Evolutionary conservation across 2,113 vertebrate genomes (phyloP), one percentile per base, ranked within the genome.

Genomic region (Gnathonemus longibarbis): DNA sequence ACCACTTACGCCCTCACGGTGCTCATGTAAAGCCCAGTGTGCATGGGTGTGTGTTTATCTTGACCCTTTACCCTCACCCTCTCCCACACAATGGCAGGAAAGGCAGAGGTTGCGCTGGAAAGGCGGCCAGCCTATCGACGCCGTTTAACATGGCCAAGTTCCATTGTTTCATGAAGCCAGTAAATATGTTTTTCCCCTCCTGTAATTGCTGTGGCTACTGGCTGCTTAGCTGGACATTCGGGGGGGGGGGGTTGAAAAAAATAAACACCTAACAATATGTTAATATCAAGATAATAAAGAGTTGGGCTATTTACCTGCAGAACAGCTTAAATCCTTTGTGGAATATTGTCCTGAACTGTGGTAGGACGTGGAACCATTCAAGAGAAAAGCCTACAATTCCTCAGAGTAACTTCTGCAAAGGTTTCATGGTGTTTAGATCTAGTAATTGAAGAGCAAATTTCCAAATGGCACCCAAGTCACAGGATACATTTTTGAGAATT

Each of bases 41-140:
- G 0, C 50, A 11, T 56, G 85, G 48, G 15, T 53, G 46, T 87
- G 85, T 52, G 48, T 53, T 27, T 11, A 11, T 21, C 31, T 3
- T 8, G 24, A 50, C 50, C 10, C 62, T 31, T n/a, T 1, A 70
- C n/a, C 62, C 62, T 70, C 5, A 9, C 87, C 24, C 58, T 88
- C 88, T n/a, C 10, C 42, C 39, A 49, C 45, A 88, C 88, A 88
- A 88, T 88, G 24, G 27, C 62, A 88, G 88, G 88, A 88, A 88
- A 49, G 58, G 62, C 88, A n/a, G 56, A 70, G 53, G 39, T 17
- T 45, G 39, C 0, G 42, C 27, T 77, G 62, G 88, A 49, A 35
- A 45, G 83, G 4, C 6, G 39, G 45, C 83, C 42, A 13, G 46
- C 45, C 19, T 27, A 49, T 49, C 3, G 45, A 84, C 83, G 13